These are phyloP conservation scores for Grapholita molesta DNA, from an alignment of 1,140 invertebrate species.

Conservation along the genomic window DNA sequence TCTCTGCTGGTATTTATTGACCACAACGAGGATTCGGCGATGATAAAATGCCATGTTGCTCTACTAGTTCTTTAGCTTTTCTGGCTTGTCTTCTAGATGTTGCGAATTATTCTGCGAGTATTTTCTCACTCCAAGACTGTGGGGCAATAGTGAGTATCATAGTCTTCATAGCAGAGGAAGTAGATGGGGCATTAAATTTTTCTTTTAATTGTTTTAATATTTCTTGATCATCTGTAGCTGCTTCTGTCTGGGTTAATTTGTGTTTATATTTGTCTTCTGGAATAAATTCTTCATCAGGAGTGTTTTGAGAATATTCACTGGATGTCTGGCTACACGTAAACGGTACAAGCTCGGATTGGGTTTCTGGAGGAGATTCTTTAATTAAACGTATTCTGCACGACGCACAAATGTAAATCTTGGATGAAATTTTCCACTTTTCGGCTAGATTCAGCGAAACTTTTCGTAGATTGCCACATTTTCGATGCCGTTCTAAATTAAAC, in stretches of 20 bases:
- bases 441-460: slow-evolving; percentile 12
- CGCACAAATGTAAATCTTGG: slow-evolving; percentile 13
- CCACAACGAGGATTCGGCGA: slow-evolving; percentile 26
- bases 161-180: slow-evolving; percentile 21
- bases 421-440: slow-evolving; percentile 21
- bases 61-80: slow-evolving; percentile 24
- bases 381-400: slow-evolving; percentile 23
- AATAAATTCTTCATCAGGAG: slow-evolving; percentile 18
- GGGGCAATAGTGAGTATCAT: slow-evolving; percentile 25
- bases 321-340: slow-evolving; percentile 22
- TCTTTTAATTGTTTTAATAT: slow-evolving; percentile 25
- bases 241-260: slow-evolving; percentile 19
- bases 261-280: slow-evolving; percentile 20
- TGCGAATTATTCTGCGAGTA: slow-evolving; percentile 23
- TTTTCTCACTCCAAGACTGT: slow-evolving; percentile 23
- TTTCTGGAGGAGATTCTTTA: neutral
- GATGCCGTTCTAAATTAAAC: neutral
- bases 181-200: slow-evolving; percentile 3
- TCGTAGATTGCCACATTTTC: slow-evolving; percentile 17
- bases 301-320: slow-evolving; percentile 23
- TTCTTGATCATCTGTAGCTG: slow-evolving; percentile 19
- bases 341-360: slow-evolving; percentile 18
- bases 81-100: slow-evolving; percentile 23
- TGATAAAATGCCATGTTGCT: slow-evolving; percentile 23
- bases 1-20: slow-evolving; percentile 19